These are phyloP conservation scores for Hoplias malabaricus DNA, from an alignment of 2,113 vertebrate species.

Conservation along the genomic window DNA sequence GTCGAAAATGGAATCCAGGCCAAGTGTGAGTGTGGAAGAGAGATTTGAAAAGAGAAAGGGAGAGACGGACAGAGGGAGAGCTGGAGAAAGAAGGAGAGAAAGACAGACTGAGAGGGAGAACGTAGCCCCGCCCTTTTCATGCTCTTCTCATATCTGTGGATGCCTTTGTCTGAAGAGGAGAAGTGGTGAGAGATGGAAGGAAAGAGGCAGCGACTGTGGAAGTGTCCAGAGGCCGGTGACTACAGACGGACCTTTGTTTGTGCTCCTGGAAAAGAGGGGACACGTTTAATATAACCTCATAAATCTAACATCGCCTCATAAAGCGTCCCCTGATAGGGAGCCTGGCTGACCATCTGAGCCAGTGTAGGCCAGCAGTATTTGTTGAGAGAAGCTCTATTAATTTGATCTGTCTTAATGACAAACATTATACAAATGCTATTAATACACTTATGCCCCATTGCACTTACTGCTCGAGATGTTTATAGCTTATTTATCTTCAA, in stretches of 20 bases:
- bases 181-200: not conserved
- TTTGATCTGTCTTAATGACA: conserved; percentile 8
- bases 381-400: not conserved
- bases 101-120: conserved; percentile 1
- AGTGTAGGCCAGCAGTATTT: conserved; percentile 17
- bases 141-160: conserved; percentile 1
- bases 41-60: not conserved
- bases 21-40: not conserved
- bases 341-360: conserved; percentile 38
- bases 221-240: not conserved
- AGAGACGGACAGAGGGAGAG: not conserved
- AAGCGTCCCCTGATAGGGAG: conserved; percentile 19
- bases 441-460: not conserved
- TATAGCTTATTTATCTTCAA: conserved; percentile 2
- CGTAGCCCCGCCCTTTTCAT: not conserved
- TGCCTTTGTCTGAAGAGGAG: conserved; percentile 26
- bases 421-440: conserved; percentile 16
- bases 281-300: conserved; percentile 14
- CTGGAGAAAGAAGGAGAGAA: not conserved
- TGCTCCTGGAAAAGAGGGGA: not conserved
- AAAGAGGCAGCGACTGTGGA: not conserved
- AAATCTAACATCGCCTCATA: conserved; percentile 20
- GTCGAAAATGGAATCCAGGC: conserved; percentile 22
- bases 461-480: not conserved
- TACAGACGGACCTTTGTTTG: not conserved